A percentile compares a stretch with the other conserved stretches of the same genome.
Conservation (phyloP, 2,113 vertebrate species). For the Eleginops maclovinus region DNA sequence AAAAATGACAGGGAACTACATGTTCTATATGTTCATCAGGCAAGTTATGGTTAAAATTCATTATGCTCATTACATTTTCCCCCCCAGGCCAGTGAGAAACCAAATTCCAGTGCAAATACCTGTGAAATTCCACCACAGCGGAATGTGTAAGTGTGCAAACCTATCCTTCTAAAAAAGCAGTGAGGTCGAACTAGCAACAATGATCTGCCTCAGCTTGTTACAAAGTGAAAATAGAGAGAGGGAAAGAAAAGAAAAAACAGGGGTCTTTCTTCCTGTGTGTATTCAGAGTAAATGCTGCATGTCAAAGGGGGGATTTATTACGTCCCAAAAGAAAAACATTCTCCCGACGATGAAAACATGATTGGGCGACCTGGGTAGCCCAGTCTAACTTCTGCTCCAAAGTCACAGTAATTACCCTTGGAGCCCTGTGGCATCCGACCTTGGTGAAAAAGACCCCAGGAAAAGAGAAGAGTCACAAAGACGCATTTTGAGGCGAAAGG, state of each 20-base stretch:
- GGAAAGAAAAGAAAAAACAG: slow-evolving; percentile 23
- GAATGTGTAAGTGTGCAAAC: slow-evolving; percentile 78
- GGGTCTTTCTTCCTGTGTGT: slow-evolving; percentile 76
- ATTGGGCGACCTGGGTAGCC: slow-evolving; percentile 72
- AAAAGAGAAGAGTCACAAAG: slow-evolving; percentile 60
- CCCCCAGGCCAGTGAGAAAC: slow-evolving; percentile 57
- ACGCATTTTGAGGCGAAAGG: slow-evolving; percentile 58
- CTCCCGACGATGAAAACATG: slow-evolving; percentile 79
- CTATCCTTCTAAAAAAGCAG: slow-evolving; percentile 73
- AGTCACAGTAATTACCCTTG: slow-evolving; percentile 78
- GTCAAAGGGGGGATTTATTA: slow-evolving; percentile 80
- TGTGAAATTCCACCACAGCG: slow-evolving; percentile 63
- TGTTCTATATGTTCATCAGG: slow-evolving; percentile 4
- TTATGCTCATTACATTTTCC: slow-evolving; percentile 27
- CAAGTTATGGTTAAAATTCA: slow-evolving; percentile 34
- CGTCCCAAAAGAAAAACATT: slow-evolving; percentile 77
- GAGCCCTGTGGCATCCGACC: slow-evolving; percentile 65
- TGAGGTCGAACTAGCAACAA: slow-evolving; percentile 71
- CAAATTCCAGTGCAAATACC: slow-evolving; percentile 76
- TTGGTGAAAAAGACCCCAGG: slow-evolving; percentile 47
- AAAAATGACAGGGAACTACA: too few relatives aligned
- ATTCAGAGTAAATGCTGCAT: slow-evolving; percentile 83
- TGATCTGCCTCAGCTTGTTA: slow-evolving; percentile 85
- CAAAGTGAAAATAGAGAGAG: slow-evolving; percentile 67
- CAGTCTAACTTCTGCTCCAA: slow-evolving; percentile 64